These are phyloP conservation scores for Tupaia chinensis DNA, from an alignment of 2,113 vertebrate species.

Conservation along the genomic window DNA sequence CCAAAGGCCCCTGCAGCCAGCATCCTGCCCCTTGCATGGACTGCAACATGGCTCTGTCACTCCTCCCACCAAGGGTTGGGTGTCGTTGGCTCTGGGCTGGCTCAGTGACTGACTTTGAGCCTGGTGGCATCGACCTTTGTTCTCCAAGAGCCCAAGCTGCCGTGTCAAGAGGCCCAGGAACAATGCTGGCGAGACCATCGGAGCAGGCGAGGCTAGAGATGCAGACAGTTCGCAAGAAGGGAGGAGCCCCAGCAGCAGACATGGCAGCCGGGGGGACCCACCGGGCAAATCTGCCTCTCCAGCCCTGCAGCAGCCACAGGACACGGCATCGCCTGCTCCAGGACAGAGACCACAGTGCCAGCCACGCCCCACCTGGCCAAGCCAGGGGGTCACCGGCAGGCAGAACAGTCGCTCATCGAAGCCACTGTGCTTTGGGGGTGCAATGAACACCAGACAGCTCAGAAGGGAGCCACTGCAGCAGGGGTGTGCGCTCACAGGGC, in stretches of 20 bases:
- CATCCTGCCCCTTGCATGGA: not conserved
- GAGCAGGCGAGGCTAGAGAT: rapidly evolving
- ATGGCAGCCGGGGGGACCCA: too few species aligned
- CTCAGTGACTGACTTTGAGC: not conserved
- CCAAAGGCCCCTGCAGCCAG: not conserved
- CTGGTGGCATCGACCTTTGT: not conserved
- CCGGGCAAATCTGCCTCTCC: too few species aligned
- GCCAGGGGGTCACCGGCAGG: not conserved
- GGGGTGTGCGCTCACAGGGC: rapidly evolving
- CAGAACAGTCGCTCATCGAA: too few species aligned
- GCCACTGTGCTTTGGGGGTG: too few species aligned
- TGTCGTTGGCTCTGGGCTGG: too few species aligned
- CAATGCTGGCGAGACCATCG: not conserved
- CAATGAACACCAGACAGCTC: rapidly evolving
- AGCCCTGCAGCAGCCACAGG: not conserved
- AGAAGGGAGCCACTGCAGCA: rapidly evolving
- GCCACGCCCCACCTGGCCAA: not conserved
- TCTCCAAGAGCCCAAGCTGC: not conserved
- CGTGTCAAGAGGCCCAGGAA: not conserved
- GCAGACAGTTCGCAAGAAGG: too few species aligned
- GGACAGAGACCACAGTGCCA: rapidly evolving
- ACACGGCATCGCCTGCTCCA: rapidly evolving
- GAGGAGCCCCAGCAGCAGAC: not conserved
- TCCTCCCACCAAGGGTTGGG: not conserved
- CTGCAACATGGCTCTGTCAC: rapidly evolving